phyloP scores from a whole-genome alignment of 1,140 invertebrate genomes.

The Eupeodes corollae region DNA sequence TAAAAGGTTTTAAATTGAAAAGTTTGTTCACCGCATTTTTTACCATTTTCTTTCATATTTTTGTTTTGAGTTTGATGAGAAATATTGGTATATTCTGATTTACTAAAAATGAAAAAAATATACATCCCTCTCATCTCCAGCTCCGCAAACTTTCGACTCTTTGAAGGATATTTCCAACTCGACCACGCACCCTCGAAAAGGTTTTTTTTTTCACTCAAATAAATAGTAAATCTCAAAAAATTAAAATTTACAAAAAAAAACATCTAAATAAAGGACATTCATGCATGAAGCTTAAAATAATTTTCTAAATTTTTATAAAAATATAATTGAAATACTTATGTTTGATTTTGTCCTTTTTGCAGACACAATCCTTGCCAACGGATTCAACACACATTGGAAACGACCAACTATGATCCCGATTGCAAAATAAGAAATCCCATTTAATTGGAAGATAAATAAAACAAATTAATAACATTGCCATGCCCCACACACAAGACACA shows the following conservation, averaged over 20 bases:
- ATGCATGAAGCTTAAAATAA: not conserved
- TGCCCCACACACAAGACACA: no score
- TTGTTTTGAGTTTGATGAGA: no score
- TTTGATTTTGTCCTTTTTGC: not conserved
- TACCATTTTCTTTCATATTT: no score
- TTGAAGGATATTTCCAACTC: no score
- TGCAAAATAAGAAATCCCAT: no score
- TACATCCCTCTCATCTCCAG: not conserved
- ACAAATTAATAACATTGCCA: no score
- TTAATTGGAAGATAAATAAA: no score
- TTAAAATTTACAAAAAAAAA: not conserved
- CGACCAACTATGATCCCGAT: constrained; percentile 34
- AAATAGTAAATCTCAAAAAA: not conserved
- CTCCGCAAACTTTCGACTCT: no score
- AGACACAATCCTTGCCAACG: constrained; percentile 36
- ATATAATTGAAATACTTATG: not conserved
- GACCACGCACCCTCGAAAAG: no score
- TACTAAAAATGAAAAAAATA: not conserved
- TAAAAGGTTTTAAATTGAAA: no score
- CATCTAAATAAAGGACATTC: not conserved
- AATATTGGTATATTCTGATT: not conserved
- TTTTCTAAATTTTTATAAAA: not conserved
- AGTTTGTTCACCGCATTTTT: no score
- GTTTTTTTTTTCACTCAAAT: no score
- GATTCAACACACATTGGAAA: constrained; percentile 36